phyloP scores from a whole-genome alignment of 2,113 vertebrate genomes.

The Collichthys lucidus region DNA sequence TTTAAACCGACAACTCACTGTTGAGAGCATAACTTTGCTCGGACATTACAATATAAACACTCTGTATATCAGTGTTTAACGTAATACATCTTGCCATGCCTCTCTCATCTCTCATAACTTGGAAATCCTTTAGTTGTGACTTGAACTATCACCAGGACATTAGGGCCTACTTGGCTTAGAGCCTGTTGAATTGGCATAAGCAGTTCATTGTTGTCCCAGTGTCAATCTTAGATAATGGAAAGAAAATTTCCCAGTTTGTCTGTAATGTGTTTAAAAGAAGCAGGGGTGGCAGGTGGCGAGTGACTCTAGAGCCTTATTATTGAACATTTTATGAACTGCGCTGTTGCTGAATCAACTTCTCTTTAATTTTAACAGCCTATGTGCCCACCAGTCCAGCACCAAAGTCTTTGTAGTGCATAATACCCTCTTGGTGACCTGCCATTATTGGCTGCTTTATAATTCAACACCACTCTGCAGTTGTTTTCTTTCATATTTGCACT shows the following conservation, averaged over 20 bases:
- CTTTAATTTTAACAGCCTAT: slow-evolving; percentile 15
- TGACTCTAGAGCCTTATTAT: slow-evolving; percentile 13
- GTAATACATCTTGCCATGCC: not conserved
- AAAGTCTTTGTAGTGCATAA: slow-evolving; percentile 36
- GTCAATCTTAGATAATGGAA: slow-evolving; percentile 57
- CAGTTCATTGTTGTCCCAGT: slow-evolving; percentile 25
- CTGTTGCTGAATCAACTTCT: slow-evolving; percentile 8
- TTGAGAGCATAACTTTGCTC: not conserved
- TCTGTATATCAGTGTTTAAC: not conserved
- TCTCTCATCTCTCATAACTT: not conserved
- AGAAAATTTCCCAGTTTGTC: slow-evolving; percentile 48
- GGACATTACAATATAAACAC: not conserved
- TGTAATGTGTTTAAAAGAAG: slow-evolving; percentile 26
- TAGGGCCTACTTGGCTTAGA: slow-evolving; percentile 24
- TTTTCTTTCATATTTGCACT: slow-evolving; percentile 34
- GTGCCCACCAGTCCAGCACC: slow-evolving; percentile 10
- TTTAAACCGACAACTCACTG: not conserved
- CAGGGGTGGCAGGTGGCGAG: slow-evolving; percentile 19
- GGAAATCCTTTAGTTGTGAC: not conserved
- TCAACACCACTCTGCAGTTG: slow-evolving; percentile 13
- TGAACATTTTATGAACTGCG: slow-evolving; percentile 39
- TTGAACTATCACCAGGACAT: slow-evolving; percentile 6
- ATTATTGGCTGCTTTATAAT: slow-evolving; percentile 39
- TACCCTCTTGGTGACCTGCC: slow-evolving; percentile 50
- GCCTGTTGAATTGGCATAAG: slow-evolving; percentile 33